Evolutionary conservation across 2,113 vertebrate species (phyloP), one percentile per base, ranked within the genome.

Genomic region (Malurus cyaneus): DNA sequence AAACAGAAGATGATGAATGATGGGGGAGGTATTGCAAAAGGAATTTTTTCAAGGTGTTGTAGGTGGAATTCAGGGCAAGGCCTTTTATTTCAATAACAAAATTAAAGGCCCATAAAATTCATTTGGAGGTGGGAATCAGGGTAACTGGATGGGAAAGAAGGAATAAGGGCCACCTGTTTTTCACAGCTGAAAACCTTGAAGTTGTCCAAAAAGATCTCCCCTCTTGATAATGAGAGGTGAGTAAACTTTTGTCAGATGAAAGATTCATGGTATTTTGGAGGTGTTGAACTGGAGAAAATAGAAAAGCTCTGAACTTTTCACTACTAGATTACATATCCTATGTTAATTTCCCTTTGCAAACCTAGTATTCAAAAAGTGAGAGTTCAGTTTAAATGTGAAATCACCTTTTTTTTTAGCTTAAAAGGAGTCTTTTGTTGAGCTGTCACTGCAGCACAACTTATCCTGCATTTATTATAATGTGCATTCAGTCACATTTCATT

Each of bases 381-480:
- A 96, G 72, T 94, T 97, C 65, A 89, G 52, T 80, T 95, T 86
- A 96, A 96, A 90, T 95, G 94, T 91, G 86, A 97, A 97, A 95
- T 77, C 14, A n/a, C 32, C 19, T 83, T 80, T 94, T 76, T 44
- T 56, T 52, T 52, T 7, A 50, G 71, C 18, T 74, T 41, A 79
- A 94, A 88, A 86, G 17, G n/a, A 71, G 26, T 87, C 87, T 85
- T 97, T 98, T 98, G 88, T 97, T 93, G 67, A 93, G 86, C 72
- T 97, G 95, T 94, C 95, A 95, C 32, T 44, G 85, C 49, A 44
- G 76, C 72, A 94, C 89, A 89, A 87, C 86, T 95, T 95, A 73
- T 83, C 91, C 90, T 96, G 64, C 60, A 57, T 79, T 96, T 96
- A 94, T 96, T 95, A 82, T 17, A 56, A 71, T 66, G 74, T 71